These are phyloP conservation scores for Lasioglossum figueresi DNA, from an alignment of 2,888 invertebrate species.

Conservation along the genomic window DNA sequence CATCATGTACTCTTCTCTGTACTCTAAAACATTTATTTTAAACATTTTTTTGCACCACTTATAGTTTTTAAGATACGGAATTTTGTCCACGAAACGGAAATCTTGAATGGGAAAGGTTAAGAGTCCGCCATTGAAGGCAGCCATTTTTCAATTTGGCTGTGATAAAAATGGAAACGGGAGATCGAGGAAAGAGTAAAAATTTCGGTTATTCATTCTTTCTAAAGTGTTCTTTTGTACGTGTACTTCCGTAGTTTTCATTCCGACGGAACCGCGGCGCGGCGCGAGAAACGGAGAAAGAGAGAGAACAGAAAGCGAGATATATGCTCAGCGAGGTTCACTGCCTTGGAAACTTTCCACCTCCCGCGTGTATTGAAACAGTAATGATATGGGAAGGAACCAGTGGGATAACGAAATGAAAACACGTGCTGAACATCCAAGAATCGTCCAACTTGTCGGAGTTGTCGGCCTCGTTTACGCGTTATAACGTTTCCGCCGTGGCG, in stretches of 20 bases:
- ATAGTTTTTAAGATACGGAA: too few relatives aligned
- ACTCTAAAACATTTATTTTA: too few relatives aligned
- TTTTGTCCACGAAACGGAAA: background rate
- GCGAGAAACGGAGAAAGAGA: background rate
- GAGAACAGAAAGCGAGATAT: slow-evolving; percentile 17
- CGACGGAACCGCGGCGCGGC: slow-evolving; percentile 14
- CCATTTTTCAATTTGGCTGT: background rate
- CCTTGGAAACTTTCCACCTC: slow-evolving; percentile 60
- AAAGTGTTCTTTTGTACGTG: slow-evolving; percentile 19
- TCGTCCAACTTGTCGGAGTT: slow-evolving; percentile 60
- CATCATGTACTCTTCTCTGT: too few relatives aligned
- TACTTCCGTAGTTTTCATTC: slow-evolving; percentile 16
- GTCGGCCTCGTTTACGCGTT: slow-evolving; percentile 60
- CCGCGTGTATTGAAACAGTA: slow-evolving; percentile 70
- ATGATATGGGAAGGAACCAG: slow-evolving; percentile 63
- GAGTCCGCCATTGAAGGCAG: background rate
- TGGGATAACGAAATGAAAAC: slow-evolving; percentile 69
- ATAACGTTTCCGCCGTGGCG: slow-evolving; percentile 40
- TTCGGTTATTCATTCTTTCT: slow-evolving; percentile 8
- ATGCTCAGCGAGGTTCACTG: slow-evolving; percentile 25
- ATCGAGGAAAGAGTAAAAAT: slow-evolving; percentile 23
- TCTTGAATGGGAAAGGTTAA: background rate
- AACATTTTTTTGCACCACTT: too few relatives aligned
- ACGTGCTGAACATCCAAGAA: slow-evolving; percentile 60
- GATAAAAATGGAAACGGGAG: background rate